Percentiles rank a stretch among this genome's conserved stretches.
phyloP scores from a whole-genome alignment of 2,888 invertebrate species.

The Lepidochrysops patricia region DNA sequence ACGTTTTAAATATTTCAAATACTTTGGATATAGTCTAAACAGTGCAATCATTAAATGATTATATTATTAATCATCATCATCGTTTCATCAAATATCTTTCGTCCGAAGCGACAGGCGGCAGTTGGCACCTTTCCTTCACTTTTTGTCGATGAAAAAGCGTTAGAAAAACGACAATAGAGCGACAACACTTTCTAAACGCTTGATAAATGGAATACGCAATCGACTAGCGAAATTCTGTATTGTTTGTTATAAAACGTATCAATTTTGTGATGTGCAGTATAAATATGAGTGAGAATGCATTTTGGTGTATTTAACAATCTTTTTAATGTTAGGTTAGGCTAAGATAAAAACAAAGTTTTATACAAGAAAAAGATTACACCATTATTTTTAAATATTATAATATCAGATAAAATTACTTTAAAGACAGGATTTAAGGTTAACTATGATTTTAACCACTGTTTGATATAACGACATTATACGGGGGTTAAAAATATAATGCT shows the following conservation, averaged over 20 bases:
- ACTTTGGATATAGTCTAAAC: too few relatives aligned
- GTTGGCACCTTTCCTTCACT: constrained; percentile 48
- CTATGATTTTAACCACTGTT: too few relatives aligned
- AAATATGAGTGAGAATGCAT: too few relatives aligned
- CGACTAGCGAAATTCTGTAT: constrained; percentile 16
- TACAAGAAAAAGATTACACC: too few relatives aligned
- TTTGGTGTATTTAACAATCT: too few relatives aligned
- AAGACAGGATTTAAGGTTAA: too few relatives aligned
- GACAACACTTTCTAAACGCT: constrained; percentile 56
- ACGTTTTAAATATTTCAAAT: background rate
- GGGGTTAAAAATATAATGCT: too few relatives aligned
- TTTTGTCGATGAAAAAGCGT: constrained; percentile 41
- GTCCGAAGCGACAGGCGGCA: constrained; percentile 27
- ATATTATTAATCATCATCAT: constrained; percentile 8
- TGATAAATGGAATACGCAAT: constrained; percentile 21
- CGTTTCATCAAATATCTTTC: constrained; percentile 22
- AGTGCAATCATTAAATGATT: constrained; percentile 9
- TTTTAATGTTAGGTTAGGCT: too few relatives aligned
- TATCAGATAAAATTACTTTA: too few relatives aligned
- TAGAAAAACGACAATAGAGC: constrained; percentile 37
- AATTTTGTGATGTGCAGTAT: background rate
- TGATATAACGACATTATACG: too few relatives aligned
- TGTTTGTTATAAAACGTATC: constrained; percentile 12
- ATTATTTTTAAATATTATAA: too few relatives aligned
- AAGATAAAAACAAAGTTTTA: too few relatives aligned